Conservation (phyloP, 2,888 invertebrate species). For the Limnephilus rhombicus region DNA sequence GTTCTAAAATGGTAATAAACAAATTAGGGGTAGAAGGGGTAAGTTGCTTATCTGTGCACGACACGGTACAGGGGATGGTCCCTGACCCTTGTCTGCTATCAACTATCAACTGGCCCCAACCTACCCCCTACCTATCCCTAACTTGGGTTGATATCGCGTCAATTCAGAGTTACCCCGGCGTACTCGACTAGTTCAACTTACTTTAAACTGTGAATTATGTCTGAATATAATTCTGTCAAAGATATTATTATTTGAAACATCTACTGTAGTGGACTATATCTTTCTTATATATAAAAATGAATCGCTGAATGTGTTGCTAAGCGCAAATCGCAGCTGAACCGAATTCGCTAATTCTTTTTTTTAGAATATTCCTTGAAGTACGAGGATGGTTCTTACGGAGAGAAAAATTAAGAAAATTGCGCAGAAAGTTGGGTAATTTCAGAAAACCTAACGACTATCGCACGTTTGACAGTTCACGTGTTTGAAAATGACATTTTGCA, state of each 20-base stretch:
- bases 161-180: conserved; percentile 14
- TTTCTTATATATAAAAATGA: no score
- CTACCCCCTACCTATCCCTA: background rate
- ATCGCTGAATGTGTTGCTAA: no score
- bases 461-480: no score
- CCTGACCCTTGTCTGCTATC: conserved; percentile 33
- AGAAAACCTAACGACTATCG: no score
- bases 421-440: no score
- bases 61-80: conserved; percentile 16
- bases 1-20: conserved; percentile 37
- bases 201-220: background rate
- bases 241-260: background rate
- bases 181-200: conserved; percentile 13
- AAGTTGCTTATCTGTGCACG: conserved; percentile 26
- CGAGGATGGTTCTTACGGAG: no score
- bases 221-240: background rate
- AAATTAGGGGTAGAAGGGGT: conserved; percentile 34
- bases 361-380: no score
- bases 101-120: background rate
- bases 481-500: no score
- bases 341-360: no score
- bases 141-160: conserved; percentile 32
- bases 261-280: background rate
- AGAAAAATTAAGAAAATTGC: no score
- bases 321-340: no score